A percentile compares a stretch with the other conserved stretches of the same genome.
Evolutionary conservation across 2,888 invertebrate genomes (phyloP).

Genomic region (Cryptus armator): DNA sequence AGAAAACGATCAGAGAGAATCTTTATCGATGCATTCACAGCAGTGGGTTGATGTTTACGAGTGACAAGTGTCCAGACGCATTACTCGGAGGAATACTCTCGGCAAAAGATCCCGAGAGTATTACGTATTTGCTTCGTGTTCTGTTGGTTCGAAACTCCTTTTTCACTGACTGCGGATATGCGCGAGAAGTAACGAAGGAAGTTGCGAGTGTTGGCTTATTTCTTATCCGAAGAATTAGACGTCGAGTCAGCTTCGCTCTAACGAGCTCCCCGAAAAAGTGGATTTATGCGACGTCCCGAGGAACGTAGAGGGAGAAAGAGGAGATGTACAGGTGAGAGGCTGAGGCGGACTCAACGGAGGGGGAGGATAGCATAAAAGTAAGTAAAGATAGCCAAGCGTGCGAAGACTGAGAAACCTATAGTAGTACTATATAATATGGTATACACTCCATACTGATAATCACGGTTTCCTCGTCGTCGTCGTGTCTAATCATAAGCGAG

Average conservation of each 20-base stretch:
- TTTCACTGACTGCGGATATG: conserved; percentile 43
- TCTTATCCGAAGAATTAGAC: conserved; percentile 67
- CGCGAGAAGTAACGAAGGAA: conserved; percentile 63
- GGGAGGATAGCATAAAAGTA: conserved; percentile 10
- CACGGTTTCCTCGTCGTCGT: conserved; percentile 69
- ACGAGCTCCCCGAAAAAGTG: conserved; percentile 72
- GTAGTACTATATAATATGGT: conserved; percentile 22
- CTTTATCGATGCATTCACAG: conserved; percentile 43
- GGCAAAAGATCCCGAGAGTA: conserved; percentile 15
- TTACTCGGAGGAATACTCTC: conserved; percentile 22
- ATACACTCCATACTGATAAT: conserved; percentile 58
- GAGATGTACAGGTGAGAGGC: conserved; percentile 58
- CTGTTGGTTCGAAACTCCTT: conserved; percentile 19
- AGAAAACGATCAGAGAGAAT: neutral
- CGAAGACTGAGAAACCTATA: conserved; percentile 46
- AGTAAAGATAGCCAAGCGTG: conserved; percentile 40
- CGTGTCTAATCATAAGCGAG: conserved; percentile 77
- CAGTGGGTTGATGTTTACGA: conserved; percentile 53
- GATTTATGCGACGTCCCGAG: conserved; percentile 67
- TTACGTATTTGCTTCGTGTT: conserved; percentile 43
- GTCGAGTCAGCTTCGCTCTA: conserved; percentile 63
- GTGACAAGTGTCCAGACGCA: conserved; percentile 61
- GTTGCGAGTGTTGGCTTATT: conserved; percentile 60
- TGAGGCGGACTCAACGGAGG: conserved; percentile 44
- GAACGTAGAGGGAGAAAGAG: conserved; percentile 40